Evolutionary conservation across 2,888 invertebrate genomes (phyloP).

Genomic region (Serripes groenlandicus): DNA sequence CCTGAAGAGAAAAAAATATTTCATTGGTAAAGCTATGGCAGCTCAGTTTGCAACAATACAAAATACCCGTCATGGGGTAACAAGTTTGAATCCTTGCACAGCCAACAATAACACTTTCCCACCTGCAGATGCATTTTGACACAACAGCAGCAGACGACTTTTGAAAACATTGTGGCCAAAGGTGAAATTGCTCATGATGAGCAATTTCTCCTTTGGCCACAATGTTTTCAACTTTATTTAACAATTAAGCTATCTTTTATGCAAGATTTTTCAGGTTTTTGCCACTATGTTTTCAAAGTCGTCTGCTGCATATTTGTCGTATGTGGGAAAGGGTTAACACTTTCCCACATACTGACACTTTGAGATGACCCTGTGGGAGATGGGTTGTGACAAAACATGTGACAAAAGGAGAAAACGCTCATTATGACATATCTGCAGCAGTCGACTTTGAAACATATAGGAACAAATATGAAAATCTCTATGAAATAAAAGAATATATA

Average conservation of each 20-base stretch:
- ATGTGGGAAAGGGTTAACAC: background rate
- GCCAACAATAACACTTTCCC: slow-evolving; percentile 6
- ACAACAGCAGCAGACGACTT: background rate
- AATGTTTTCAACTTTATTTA: background rate
- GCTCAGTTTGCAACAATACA: no score
- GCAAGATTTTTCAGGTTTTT: no score
- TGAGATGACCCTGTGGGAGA: background rate
- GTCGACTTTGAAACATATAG: no score
- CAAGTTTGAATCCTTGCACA: no score
- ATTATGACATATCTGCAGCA: no score
- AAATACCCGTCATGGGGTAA: no score
- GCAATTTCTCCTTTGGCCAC: background rate
- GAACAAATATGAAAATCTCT: no score
- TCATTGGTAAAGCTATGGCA: no score
- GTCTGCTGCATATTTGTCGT: no score
- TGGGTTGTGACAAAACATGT: background rate
- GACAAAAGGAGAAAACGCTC: background rate
- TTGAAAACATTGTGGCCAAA: background rate
- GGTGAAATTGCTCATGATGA: background rate
- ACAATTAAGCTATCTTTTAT: no score
- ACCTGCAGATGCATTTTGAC: background rate
- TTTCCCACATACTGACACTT: background rate
- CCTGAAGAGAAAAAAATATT: slow-evolving; percentile 87
- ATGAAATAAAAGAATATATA: no score
- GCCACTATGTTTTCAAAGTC: no score